A percentile compares a stretch with the other conserved stretches of the same genome.
phyloP scores from a whole-genome alignment of 2,797 vertebrate genomes.

The Etheostoma nigrum region DNA sequence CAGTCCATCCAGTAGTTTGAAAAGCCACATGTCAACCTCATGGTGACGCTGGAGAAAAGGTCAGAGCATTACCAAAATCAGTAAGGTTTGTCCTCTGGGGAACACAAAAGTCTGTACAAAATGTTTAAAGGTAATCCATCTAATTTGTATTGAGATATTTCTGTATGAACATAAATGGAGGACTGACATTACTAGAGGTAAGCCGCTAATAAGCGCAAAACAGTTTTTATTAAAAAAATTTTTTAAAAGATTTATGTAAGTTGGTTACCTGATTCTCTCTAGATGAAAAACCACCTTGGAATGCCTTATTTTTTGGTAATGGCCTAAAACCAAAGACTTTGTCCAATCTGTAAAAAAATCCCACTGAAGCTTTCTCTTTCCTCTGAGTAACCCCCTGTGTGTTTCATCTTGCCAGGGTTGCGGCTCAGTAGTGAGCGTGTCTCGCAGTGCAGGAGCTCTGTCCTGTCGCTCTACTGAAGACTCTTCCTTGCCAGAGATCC shows the following conservation, averaged over 20 bases:
- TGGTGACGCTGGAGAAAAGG: too few relatives aligned
- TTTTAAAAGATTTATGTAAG: too few relatives aligned
- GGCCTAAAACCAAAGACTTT: neutral
- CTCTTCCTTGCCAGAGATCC: constrained; percentile 92
- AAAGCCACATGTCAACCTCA: too few relatives aligned
- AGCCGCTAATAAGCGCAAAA: neutral
- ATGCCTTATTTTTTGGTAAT: neutral
- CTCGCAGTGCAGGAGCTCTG: constrained; percentile 92
- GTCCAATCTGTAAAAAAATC: neutral
- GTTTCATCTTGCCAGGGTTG: constrained; percentile 86
- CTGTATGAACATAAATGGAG: neutral
- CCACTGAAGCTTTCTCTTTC: neutral
- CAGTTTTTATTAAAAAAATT: neutral
- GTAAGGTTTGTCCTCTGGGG: too few relatives aligned
- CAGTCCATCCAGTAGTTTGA: too few relatives aligned
- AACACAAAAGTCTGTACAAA: too few relatives aligned
- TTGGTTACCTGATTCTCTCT: neutral
- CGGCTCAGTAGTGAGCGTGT: constrained; percentile 94
- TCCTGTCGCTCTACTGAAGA: constrained; percentile 94
- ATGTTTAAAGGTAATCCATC: neutral
- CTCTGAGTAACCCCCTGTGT: neutral
- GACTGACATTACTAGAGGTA: neutral
- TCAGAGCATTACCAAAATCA: too few relatives aligned
- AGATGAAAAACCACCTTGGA: neutral
- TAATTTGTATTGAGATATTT: neutral